Conservation (phyloP, 2,888 invertebrate species). For the Entomobrya multifasciata region DNA sequence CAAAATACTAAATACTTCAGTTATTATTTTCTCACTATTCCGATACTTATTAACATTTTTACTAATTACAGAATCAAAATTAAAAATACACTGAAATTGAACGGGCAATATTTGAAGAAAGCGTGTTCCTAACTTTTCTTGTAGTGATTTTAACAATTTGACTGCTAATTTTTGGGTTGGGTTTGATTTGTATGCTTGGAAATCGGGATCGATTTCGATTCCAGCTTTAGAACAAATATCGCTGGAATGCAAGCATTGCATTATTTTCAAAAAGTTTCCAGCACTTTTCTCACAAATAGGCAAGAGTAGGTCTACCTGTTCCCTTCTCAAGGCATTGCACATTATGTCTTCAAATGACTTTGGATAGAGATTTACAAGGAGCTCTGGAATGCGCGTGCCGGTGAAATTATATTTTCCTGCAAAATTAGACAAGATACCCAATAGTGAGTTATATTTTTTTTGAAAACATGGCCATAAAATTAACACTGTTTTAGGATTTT, state of each 20-base stretch:
- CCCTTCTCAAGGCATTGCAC: neutral
- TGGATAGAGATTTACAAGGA: slow-evolving; percentile 36
- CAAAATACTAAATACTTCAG: slow-evolving; percentile 21
- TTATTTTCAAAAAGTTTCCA: slow-evolving; percentile 30
- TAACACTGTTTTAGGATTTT: neutral
- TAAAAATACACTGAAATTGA: slow-evolving; percentile 36
- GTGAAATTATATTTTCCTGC: neutral
- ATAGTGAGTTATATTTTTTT: neutral
- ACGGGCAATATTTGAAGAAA: slow-evolving; percentile 22
- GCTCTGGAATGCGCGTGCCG: slow-evolving; percentile 36
- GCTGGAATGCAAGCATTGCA: neutral
- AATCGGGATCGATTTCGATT: slow-evolving; percentile 45
- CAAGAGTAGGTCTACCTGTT: slow-evolving; percentile 14
- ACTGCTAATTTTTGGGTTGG: neutral
- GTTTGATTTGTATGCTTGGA: too few relatives aligned
- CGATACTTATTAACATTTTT: neutral
- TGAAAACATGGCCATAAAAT: neutral
- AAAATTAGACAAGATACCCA: too few relatives aligned
- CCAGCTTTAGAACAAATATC: neutral
- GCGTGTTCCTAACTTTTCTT: neutral
- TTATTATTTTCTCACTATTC: neutral
- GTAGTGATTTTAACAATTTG: neutral
- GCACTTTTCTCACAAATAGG: slow-evolving; percentile 47
- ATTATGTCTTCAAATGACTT: slow-evolving; percentile 36
- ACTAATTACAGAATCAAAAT: slow-evolving; percentile 21